Evolutionary conservation across 2,113 vertebrate species (phyloP), one percentile per base, ranked within the genome.

Genomic region (Promerops cafer): DNA sequence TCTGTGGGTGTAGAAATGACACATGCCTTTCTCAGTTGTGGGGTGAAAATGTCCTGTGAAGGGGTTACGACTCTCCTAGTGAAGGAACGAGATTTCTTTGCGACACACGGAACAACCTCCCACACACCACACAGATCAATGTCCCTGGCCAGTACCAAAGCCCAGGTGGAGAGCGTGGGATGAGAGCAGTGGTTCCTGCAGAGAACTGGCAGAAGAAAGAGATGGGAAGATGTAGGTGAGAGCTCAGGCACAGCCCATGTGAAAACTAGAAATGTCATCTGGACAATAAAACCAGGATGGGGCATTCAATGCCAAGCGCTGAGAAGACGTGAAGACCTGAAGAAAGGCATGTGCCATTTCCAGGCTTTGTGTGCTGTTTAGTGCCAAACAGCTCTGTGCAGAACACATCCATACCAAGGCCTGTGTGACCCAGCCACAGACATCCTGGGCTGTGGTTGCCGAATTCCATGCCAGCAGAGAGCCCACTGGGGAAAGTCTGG

Each of bases 1-100:
- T 64, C 49, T 56, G 1, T 2, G 2, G 0, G 0, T 31, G 26
- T 26, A 84, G 28, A 33, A 74, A 45, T 53, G 65, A 61, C 0
- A 1, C 2, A 17, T 3, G 7, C 3, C 13, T 64, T 65, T 27
- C 45, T 37, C 39, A 20, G 23, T 11, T 75, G 28, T 3, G 10
- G 22, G 28, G 23, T 69, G 56, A 78, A 66, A 70, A 42, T 7
- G 2, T 8, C n/a, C 4, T 49, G 19, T 35, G 66, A 57, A 70
- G 56, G 16, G 11, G 22, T 40, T 45, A 40, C 0, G 0, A 2
- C 24, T 78, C 53, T 44, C 31, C 31, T 27, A 30, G 9, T 12
- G 44, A 57, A n/a, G 21, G 39, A 60, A 47, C 4, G 7, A 42
- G 50, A n/a, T 33, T 61, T 70, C 18, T 78, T 21, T 1, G 1